These are phyloP conservation scores for Acrossocheilus wenchowensis DNA, from an alignment of 2,797 vertebrate genomes.

Conservation along the genomic window DNA sequence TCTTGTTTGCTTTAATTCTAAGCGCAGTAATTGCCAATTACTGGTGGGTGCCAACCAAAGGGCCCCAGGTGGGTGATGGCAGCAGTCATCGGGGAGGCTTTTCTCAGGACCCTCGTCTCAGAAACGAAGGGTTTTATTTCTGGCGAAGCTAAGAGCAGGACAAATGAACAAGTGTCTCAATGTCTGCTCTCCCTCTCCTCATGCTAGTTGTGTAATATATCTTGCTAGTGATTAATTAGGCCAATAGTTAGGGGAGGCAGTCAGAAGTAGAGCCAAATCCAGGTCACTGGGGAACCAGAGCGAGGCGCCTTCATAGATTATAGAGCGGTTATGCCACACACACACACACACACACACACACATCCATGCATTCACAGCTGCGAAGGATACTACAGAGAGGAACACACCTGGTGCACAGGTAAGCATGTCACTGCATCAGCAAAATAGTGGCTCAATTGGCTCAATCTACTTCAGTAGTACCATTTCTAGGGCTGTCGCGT, in stretches of 20 bases:
- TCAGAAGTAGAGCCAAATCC: conserved; percentile 37
- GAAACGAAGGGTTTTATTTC: conserved; percentile 32
- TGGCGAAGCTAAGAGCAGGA: conserved; percentile 12
- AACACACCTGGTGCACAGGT: conserved; percentile 21
- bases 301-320: conserved; percentile 19
- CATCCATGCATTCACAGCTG: not conserved
- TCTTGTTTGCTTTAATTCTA: conserved; percentile 61
- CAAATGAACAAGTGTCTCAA: conserved; percentile 47
- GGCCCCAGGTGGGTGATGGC: conserved; percentile 33
- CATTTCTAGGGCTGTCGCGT: not conserved
- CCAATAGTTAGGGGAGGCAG: conserved; percentile 32
- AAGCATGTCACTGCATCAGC: not conserved
- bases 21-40: conserved; percentile 56
- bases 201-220: conserved; percentile 35
- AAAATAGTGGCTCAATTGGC: not conserved
- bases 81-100: conserved; percentile 18
- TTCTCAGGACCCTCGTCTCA: conserved; percentile 16
- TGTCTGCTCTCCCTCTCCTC: conserved; percentile 27
- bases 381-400: not conserved
- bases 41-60: conserved; percentile 53
- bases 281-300: conserved; percentile 19
- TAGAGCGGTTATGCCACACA: conserved; percentile 7
- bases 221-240: conserved; percentile 42
- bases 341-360: conserved; percentile 2
- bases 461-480: not conserved